Conservation (phyloP, 2,888 invertebrate species). For the Rhorus exstirpatorius region DNA sequence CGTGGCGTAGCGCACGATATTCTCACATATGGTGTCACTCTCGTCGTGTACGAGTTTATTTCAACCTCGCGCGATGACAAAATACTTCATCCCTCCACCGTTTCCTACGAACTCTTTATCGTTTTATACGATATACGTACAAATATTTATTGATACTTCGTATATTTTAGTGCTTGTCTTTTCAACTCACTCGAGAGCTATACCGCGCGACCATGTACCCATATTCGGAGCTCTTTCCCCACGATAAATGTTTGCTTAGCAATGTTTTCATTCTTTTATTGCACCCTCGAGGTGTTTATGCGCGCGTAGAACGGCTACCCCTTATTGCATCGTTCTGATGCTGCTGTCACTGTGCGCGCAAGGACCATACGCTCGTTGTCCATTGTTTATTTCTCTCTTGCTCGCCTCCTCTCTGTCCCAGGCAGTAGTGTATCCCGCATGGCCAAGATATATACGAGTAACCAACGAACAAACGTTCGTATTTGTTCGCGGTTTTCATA, state of each 20-base stretch:
- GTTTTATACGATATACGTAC: no score
- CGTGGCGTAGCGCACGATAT: no score
- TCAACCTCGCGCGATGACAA: neutral
- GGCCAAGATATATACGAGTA: neutral
- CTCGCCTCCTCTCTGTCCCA: no score
- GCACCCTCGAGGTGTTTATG: conserved; percentile 69
- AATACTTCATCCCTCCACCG: no score
- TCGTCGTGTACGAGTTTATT: no score
- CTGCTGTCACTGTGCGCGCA: no score
- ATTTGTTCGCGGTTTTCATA: conserved; percentile 64
- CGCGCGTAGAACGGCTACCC: conserved; percentile 28
- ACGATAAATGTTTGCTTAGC: conserved; percentile 67
- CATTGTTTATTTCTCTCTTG: conserved; percentile 1
- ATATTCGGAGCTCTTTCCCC: conserved; percentile 14
- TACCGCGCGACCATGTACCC: neutral
- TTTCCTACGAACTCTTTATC: no score
- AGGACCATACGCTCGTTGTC: no score
- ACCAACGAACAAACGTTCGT: conserved; percentile 23
- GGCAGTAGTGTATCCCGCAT: no score
- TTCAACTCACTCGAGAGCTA: neutral
- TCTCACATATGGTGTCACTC: no score
- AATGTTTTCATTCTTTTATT: conserved; percentile 71
- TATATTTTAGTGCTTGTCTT: neutral
- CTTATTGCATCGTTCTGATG: conserved; percentile 10
- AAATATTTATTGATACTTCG: no score